Conservation (phyloP, 2,888 invertebrate genomes). For the Orchesellides sinensis region DNA sequence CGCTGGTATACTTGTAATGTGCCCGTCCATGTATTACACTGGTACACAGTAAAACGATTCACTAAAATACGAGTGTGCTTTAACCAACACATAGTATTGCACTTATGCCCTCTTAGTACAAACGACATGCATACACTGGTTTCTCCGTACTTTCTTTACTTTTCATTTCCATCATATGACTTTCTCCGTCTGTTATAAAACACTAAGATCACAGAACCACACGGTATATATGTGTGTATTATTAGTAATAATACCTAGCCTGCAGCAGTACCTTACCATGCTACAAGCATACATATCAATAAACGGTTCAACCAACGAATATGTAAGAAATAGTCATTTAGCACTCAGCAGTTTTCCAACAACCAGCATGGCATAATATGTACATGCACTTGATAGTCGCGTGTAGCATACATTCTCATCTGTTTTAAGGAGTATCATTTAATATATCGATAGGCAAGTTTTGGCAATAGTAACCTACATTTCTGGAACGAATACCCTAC, state of each 20-base stretch:
- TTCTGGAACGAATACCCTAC: slow-evolving; percentile 54
- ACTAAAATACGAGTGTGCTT: too few relatives aligned
- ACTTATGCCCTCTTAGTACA: too few relatives aligned
- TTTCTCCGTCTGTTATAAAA: slow-evolving; percentile 18
- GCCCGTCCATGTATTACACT: too few relatives aligned
- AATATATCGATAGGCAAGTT: not conserved
- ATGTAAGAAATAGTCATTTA: not conserved
- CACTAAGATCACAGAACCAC: slow-evolving; percentile 21
- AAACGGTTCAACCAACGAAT: not conserved
- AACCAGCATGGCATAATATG: not conserved
- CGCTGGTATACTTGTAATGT: not conserved
- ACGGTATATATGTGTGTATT: not conserved
- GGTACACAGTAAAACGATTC: too few relatives aligned
- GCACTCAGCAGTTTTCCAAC: not conserved
- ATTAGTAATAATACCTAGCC: not conserved
- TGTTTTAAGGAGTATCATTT: too few relatives aligned
- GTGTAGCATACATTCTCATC: too few relatives aligned
- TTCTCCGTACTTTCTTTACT: slow-evolving; percentile 34
- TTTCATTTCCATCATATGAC: slow-evolving; percentile 52
- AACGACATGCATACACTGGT: not conserved
- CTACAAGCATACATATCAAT: too few relatives aligned
- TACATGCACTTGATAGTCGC: too few relatives aligned
- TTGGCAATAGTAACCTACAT: slow-evolving; percentile 58
- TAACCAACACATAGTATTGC: too few relatives aligned
- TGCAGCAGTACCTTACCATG: slow-evolving; percentile 9